Base-by-base conservation (phyloP, 2,113 vertebrate species). In the Gymnocephalus cernua region DNA sequence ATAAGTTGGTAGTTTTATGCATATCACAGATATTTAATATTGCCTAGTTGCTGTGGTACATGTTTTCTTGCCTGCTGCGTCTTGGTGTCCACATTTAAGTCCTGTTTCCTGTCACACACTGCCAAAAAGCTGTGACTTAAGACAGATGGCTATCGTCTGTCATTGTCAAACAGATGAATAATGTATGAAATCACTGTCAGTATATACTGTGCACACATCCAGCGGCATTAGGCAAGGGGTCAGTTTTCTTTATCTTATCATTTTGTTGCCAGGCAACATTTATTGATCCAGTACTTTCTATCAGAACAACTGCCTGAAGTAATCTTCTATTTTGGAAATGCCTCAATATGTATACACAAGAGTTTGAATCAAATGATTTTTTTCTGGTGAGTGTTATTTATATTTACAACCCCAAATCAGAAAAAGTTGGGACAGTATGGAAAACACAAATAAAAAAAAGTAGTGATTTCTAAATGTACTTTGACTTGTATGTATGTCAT, bases 251-350 rank as follows among this genome's bases (percentile, higher is more conserved):
- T 79, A 9, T 23, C 27, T 74, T 45, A 54, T 59, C 45, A 69
- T 61, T 64, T 73, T 38, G 85, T 89, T 87, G 77, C 85, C 74
- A 82, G 59, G 87, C 80, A 87, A 86, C 80, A 72, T 75, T 77
- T 74, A 51, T 32, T 77, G 32, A 66, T 83, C 51, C 65, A 21
- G 59, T 35, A 35, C 19, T 50, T 75, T 57, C 2, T 44, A 48
- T 66, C 50, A 61, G 32, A 69, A 63, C 50, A 64, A 56, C 29
- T 35, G 58, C 63, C 70, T 74, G 58, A 70, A 71, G 77, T 61
- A 1, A 75, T 83, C 70, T 48, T 77, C 64, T 75, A 67, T 70
- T 84, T 64, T 79, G 44, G 53, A 74, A 44, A 27, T 47, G 70
- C 19, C 44, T 82, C 54, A 74, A 75, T 66, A 79, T 85, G 67